Evolutionary conservation across 2,888 invertebrate genomes (phyloP).

Genomic region (Venustoraphidia nigricollis): DNA sequence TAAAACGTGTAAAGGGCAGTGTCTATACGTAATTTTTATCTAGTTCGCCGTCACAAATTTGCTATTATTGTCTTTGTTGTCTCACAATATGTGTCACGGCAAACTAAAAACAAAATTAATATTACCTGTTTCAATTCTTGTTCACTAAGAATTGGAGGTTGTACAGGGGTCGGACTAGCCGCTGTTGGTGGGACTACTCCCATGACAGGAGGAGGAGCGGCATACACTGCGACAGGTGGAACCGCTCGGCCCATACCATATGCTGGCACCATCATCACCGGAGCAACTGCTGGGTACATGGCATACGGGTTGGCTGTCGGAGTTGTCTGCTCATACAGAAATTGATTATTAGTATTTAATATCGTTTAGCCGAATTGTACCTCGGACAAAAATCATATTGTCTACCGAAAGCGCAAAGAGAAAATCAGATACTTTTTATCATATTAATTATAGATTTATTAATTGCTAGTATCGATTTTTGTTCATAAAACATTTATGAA

Average conservation of each 20-base stretch:
- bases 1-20: too few relatives aligned
- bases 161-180: conserved; percentile 18
- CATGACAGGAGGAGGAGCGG: conserved; percentile 12
- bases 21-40: neutral
- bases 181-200: conserved; percentile 14
- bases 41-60: too few relatives aligned
- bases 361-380: neutral
- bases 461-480: too few relatives aligned
- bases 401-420: too few relatives aligned
- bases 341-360: neutral
- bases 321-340: conserved; percentile 17
- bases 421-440: too few relatives aligned
- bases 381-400: too few relatives aligned
- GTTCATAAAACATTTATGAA: too few relatives aligned
- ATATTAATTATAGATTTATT: too few relatives aligned
- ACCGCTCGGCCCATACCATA: conserved; percentile 13
- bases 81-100: neutral
- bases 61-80: neutral
- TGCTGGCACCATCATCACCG: conserved; percentile 19
- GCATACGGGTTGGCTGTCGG: conserved; percentile 31
- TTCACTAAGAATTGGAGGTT: conserved; percentile 32
- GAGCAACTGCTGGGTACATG: conserved; percentile 20
- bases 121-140: conserved; percentile 47
- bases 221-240: conserved; percentile 36
- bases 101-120: neutral